Evolutionary conservation across 1,140 invertebrate genomes (phyloP).

Genomic region (Saccostrea glomerata): DNA sequence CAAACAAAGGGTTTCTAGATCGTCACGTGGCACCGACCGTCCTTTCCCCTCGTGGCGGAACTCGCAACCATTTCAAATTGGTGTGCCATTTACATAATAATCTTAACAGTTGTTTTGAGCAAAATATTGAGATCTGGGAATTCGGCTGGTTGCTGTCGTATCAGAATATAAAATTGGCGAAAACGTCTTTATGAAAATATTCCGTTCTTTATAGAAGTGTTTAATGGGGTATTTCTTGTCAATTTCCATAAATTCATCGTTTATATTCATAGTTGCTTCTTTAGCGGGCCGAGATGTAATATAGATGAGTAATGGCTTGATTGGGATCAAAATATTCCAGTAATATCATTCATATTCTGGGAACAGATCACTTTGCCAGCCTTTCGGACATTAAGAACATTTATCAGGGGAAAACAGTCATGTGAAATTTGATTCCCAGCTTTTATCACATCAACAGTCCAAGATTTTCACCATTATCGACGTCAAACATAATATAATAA

Average conservation of each 20-base stretch:
- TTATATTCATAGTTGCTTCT: constrained; percentile 46
- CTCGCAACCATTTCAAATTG: constrained; percentile 4
- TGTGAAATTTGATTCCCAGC: constrained; percentile 43
- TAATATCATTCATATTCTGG: constrained; percentile 51
- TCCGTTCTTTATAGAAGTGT: constrained; percentile 31
- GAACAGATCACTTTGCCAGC: constrained; percentile 20
- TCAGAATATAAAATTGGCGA: constrained; percentile 26
- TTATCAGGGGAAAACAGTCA: constrained; percentile 44
- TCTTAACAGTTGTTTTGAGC: constrained; percentile 20
- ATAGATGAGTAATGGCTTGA: constrained; percentile 36
- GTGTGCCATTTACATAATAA: constrained; percentile 25
- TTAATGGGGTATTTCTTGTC: constrained; percentile 28
- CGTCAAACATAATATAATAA: constrained; percentile 39
- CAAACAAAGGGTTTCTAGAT: background rate
- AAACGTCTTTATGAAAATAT: constrained; percentile 37
- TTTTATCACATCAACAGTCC: constrained; percentile 47
- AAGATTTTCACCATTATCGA: constrained; percentile 41
- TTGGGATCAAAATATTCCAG: constrained; percentile 43
- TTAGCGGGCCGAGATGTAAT: constrained; percentile 43
- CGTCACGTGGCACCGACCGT: background rate
- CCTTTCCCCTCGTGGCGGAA: background rate
- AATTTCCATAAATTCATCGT: constrained; percentile 52
- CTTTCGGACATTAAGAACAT: constrained; percentile 41
- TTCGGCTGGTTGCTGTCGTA: background rate
- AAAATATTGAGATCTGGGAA: constrained; percentile 31